Evolutionary conservation across 2,888 invertebrate genomes (phyloP), one percentile per base, ranked within the genome.

Genomic region (Rhabditoides inermis): DNA sequence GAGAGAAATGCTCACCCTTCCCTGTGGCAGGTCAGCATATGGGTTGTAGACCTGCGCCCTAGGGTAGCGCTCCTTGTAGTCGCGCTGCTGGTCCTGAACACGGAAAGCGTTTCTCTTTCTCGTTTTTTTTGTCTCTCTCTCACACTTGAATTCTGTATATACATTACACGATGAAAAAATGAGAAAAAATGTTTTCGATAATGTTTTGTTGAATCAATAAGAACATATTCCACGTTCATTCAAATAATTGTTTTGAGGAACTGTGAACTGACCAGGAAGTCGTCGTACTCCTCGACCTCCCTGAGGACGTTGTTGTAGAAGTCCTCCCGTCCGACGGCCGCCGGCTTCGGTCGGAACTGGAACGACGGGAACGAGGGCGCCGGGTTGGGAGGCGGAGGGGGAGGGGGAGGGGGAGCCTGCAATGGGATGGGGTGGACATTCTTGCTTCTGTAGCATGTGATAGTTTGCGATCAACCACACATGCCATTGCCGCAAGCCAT

Each of bases 211-310:
- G 7, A 26, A 15, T n/a, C 41, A 15, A 39, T 10, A 32, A 42
- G 2, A 40, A 26, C 18, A 12, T 32, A 4, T 23, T 23, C 2
- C 6, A 26, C 4, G n/a, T 12, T 23, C 20, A 10, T 10, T 10
- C 7, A 39, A 39, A 39, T 10, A 10, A n/a, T 39, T 39, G 7
- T 39, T 10, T n/a, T 39, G 18, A 18, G 10, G 20, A 39, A 26
- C 12, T 22, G 6, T 39, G n/a, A 15, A 20, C 52, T 40, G 35
- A 61, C 63, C 60, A 63, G 35, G 27, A 63, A 63, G 41, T 63
- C 63, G 48, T 63, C 63, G 23, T 63, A 63, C 41, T 63, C 63
- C 28, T 63, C 63, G 42, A 63, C 56, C 53, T 63, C 63, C 36
- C 57, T 27, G 6, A 63, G 40, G 18, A 63, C 37, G 32, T 63